These are phyloP conservation scores for Criorhina ranunculi DNA, from an alignment of 2,888 invertebrate species.

Conservation along the genomic window DNA sequence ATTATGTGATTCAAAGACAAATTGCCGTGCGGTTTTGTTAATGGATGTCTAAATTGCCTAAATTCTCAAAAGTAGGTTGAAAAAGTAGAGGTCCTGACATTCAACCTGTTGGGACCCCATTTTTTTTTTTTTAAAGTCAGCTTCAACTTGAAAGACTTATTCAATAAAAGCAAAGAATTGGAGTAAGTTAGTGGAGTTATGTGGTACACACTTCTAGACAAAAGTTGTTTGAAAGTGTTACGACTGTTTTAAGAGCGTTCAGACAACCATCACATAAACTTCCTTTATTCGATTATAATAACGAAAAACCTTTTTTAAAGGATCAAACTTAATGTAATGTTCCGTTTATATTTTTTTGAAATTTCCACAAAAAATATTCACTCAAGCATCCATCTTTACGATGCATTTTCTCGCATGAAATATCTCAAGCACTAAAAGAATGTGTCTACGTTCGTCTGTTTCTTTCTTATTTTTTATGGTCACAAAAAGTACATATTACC, in stretches of 20 bases:
- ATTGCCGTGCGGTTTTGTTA: too few relatives aligned
- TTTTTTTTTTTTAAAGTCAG: too few relatives aligned
- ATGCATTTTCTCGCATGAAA: conserved; percentile 4
- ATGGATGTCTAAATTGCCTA: too few relatives aligned
- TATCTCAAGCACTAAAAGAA: background rate
- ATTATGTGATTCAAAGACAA: too few relatives aligned
- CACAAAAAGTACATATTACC: background rate
- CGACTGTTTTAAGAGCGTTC: background rate
- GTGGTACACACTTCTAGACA: too few relatives aligned
- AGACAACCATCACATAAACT: conserved; percentile 5
- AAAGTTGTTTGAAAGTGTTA: too few relatives aligned
- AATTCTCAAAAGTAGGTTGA: too few relatives aligned
- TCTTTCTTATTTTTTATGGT: background rate
- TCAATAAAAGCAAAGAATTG: too few relatives aligned
- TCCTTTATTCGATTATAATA: conserved; percentile 1
- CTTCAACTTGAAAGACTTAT: too few relatives aligned
- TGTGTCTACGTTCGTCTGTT: background rate
- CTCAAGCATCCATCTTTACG: conserved; percentile 14
- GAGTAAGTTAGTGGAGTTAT: too few relatives aligned
- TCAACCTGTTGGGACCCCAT: too few relatives aligned
- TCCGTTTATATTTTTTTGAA: background rate
- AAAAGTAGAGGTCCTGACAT: too few relatives aligned
- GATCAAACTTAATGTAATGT: conserved; percentile 3
- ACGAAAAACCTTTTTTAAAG: background rate
- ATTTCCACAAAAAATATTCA: conserved; percentile 19